Conservation (phyloP, 2,113 vertebrate genomes). For the Azemiops feae region DNA sequence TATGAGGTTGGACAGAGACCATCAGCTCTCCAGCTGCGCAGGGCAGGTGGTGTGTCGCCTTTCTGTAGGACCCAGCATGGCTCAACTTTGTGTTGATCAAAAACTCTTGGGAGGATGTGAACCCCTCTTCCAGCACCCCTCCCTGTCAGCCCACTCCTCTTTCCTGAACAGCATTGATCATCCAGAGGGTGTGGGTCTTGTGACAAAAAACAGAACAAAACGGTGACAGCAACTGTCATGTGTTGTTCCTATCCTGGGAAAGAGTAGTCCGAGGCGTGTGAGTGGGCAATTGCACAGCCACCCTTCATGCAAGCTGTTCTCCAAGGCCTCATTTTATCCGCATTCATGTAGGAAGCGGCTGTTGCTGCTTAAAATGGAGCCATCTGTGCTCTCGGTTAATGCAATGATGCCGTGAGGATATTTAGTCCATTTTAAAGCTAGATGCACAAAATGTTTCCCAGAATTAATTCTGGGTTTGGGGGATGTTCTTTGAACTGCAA, state of each 20-base stretch:
- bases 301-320: neutral
- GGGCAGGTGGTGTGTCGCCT: neutral
- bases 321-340: rapidly evolving
- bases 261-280: rapidly evolving
- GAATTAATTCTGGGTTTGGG: neutral
- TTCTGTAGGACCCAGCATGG: neutral
- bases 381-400: neutral
- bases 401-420: neutral
- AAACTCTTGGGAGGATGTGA: slow-evolving; percentile 5
- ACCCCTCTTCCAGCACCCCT: neutral
- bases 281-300: rapidly evolving
- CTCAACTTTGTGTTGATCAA: slow-evolving; percentile 37
- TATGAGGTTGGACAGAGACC: neutral
- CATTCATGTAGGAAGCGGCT: neutral
- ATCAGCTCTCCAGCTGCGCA: rapidly evolving
- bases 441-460: neutral
- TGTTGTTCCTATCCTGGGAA: rapidly evolving
- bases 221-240: rapidly evolving
- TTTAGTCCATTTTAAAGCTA: neutral
- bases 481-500: neutral
- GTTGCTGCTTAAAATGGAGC: neutral
- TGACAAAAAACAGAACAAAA: rapidly evolving
- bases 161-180: neutral
- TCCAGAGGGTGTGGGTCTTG: neutral
- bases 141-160: slow-evolving; percentile 1